Evolutionary conservation across 1,140 invertebrate genomes (phyloP), one percentile per base, ranked within the genome.

Genomic region (Leptinotarsa lineolata): DNA sequence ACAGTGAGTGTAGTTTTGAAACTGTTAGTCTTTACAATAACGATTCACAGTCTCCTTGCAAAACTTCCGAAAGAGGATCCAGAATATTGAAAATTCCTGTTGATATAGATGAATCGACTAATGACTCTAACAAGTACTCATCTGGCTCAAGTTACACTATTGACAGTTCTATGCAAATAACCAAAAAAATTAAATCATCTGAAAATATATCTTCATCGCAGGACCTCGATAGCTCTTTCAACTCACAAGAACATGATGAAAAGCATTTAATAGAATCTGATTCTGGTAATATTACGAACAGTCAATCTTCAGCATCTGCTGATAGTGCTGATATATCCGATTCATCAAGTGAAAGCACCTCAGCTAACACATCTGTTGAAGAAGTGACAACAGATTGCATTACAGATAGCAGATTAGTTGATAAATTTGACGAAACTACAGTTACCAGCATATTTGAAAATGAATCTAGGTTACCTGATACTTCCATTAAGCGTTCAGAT

Each of bases 41-140:
- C 15, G 48, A 54, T 54, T 54, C 48, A n/a, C 48, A 54, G n/a
- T 54, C 48, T 16, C 48, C 48, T 18, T 54, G 4, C 15, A 54
- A 54, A 54, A 18, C 48, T 18, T 5, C 48, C n/a, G 48, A 54
- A 54, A 54, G 5, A 16, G 48, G 48, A 4, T 16, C 16, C 15
- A 54, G 48, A 54, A 54, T 54, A 54, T 54, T 54, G 16, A 54
- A 54, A 54, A 54, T 54, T 54, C 48, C 48, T 16, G 48, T 54
- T 54, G 48, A 54, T 16, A 54, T 18, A 16, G 48, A 54, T 54
- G 48, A 54, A 54, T 54, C 48, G 15, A 16, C 48, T 54, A 54
- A 16, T 18, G 48, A 54, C n/a, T 54, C 48, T 54, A 13, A 39
- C 11, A 39, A 39, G 30, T 39, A 39, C 30, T 39, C 30, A 39